phyloP scores from a whole-genome alignment of 2,797 vertebrate genomes.

The Babyrousa celebensis region DNA sequence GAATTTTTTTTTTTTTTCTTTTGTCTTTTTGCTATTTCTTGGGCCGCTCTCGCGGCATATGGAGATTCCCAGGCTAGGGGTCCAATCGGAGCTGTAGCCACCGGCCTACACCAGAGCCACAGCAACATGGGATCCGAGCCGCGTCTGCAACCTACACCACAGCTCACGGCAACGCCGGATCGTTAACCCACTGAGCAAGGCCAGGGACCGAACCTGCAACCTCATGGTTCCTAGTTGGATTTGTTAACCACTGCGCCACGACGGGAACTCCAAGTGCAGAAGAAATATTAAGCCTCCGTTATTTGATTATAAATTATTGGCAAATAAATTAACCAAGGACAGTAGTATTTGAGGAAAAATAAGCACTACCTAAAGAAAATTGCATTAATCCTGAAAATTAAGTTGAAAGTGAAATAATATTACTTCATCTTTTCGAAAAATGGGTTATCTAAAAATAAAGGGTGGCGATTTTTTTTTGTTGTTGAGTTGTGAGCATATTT shows the following conservation, averaged over 20 bases:
- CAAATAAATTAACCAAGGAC: conserved; percentile 44
- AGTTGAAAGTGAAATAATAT: conserved; percentile 46
- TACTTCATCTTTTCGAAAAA: neutral
- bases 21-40: too few species aligned
- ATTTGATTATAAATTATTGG: conserved; percentile 55
- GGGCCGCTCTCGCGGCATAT: too few species aligned
- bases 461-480: neutral
- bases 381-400: neutral
- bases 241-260: too few species aligned
- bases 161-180: too few species aligned
- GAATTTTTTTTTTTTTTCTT: neutral
- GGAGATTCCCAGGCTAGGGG: too few species aligned
- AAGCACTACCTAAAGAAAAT: neutral
- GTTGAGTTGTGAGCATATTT: neutral
- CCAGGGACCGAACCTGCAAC: too few species aligned
- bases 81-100: too few species aligned
- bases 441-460: neutral
- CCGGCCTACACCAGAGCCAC: too few species aligned
- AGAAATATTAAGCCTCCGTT: neutral
- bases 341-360: conserved; percentile 37
- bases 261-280: neutral
- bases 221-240: too few species aligned
- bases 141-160: too few species aligned
- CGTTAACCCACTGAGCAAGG: too few species aligned
- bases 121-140: too few species aligned